Percentiles rank a stretch among this genome's conserved stretches.
Conservation (phyloP, 2,113 vertebrate genomes). For the Gadus chalcogrammus region DNA sequence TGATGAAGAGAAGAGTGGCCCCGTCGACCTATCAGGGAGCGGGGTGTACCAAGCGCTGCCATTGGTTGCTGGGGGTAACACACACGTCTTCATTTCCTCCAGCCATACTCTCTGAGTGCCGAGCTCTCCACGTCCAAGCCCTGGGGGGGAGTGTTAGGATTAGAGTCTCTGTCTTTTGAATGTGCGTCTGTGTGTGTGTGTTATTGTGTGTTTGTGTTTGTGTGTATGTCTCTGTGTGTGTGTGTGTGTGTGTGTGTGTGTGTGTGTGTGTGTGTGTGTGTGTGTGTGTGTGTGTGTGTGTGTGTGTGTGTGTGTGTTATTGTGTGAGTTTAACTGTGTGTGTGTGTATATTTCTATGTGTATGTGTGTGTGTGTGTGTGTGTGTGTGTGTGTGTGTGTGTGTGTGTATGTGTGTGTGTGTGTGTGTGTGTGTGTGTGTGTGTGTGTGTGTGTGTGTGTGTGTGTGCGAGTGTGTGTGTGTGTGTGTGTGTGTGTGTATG, state of each 20-base stretch:
- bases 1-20: conserved; percentile 55
- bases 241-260: conserved; percentile 35
- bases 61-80: conserved; percentile 65
- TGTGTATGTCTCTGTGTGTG: conserved; percentile 30
- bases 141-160: conserved; percentile 33
- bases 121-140: conserved; percentile 55
- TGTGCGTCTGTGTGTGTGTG: conserved; percentile 34
- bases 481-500: not conserved
- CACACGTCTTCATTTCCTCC: conserved; percentile 67
- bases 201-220: conserved; percentile 25
- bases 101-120: conserved; percentile 46
- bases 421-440: not conserved
- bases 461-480: too few relatives aligned
- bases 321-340: too few relatives aligned
- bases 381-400: too few relatives aligned
- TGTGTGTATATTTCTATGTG: too few relatives aligned
- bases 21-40: conserved; percentile 61
- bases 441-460: too few relatives aligned
- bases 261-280: too few relatives aligned
- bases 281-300: too few relatives aligned
- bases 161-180: conserved; percentile 52
- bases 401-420: too few relatives aligned
- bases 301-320: too few relatives aligned
- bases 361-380: too few relatives aligned
- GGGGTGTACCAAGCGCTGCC: conserved; percentile 33